Evolutionary conservation across 2,888 invertebrate species (phyloP).

Genomic region (Macrostomum cliftonense): DNA sequence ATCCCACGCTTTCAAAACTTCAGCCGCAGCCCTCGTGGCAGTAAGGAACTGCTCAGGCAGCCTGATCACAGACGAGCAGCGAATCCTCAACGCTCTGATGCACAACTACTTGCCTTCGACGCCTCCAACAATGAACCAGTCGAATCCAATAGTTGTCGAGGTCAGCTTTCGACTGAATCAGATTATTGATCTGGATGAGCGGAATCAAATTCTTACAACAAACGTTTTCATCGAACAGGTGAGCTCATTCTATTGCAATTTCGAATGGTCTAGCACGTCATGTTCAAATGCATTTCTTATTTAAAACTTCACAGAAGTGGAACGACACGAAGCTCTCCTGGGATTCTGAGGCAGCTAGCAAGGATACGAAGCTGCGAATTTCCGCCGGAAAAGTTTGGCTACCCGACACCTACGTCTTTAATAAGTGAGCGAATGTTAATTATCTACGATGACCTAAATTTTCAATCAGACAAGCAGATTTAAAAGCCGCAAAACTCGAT

Average conservation of each 20-base stretch:
- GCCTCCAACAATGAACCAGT: too few species aligned
- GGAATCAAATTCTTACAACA: constrained; percentile 43
- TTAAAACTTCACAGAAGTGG: constrained; percentile 44
- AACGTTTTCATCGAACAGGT: constrained; percentile 44
- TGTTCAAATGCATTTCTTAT: too few species aligned
- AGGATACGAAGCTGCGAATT: constrained; percentile 46
- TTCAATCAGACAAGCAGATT: too few species aligned
- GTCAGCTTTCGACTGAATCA: constrained; percentile 44
- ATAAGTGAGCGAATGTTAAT: constrained; percentile 41
- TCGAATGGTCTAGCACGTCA: too few species aligned
- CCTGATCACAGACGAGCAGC: too few species aligned
- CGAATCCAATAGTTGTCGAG: constrained; percentile 19
- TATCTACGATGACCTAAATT: background rate
- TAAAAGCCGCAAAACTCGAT: too few species aligned
- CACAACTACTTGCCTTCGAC: too few species aligned
- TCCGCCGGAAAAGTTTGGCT: constrained; percentile 53
- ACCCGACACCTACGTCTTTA: constrained; percentile 56
- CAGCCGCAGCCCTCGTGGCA: too few species aligned
- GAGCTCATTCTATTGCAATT: constrained; percentile 9
- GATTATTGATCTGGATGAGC: constrained; percentile 44
- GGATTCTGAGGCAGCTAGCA: constrained; percentile 51
- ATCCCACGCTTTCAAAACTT: too few species aligned
- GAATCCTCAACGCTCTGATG: too few species aligned
- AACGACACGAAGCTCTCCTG: constrained; percentile 52
- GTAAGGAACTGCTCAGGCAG: too few species aligned